Percentiles rank a stretch among this genome's conserved stretches.
Evolutionary conservation across 2,888 invertebrate genomes (phyloP).

Genomic region (Biston betularia): DNA sequence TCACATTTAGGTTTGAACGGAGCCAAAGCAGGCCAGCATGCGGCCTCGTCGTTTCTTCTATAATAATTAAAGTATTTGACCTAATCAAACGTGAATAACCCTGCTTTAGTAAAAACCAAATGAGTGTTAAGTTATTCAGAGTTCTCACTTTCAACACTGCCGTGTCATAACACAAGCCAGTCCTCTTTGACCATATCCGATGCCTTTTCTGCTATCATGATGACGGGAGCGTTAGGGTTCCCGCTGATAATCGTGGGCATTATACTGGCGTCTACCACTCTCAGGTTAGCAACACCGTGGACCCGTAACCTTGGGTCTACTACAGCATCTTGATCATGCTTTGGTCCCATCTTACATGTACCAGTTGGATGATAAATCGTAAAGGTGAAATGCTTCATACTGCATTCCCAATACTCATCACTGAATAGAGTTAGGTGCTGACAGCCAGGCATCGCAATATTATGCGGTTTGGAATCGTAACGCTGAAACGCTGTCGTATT

Average conservation of each 20-base stretch:
- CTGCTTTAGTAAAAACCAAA: no score
- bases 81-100: no score
- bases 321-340: conserved; percentile 90
- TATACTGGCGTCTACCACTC: conserved; percentile 94
- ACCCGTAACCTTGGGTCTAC: conserved; percentile 92
- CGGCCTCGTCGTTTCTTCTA: no score
- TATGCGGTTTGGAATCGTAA: conserved; percentile 92
- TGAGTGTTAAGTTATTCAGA: conserved; percentile 21
- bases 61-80: no score
- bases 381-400: conserved; percentile 91
- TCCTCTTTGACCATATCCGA: conserved; percentile 96
- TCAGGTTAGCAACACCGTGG: conserved; percentile 91
- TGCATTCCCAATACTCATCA: conserved; percentile 95
- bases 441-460: conserved; percentile 94
- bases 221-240: conserved; percentile 95
- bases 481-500: conserved; percentile 92
- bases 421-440: conserved; percentile 89
- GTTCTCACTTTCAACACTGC: conserved; percentile 61
- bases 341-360: conserved; percentile 95
- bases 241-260: conserved; percentile 96
- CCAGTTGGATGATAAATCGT: conserved; percentile 95
- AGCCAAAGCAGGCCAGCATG: no score
- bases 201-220: conserved; percentile 96
- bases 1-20: no score
- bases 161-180: conserved; percentile 88